phyloP scores from a whole-genome alignment of 1,140 invertebrate genomes.

The Drosophila gunungcola region DNA sequence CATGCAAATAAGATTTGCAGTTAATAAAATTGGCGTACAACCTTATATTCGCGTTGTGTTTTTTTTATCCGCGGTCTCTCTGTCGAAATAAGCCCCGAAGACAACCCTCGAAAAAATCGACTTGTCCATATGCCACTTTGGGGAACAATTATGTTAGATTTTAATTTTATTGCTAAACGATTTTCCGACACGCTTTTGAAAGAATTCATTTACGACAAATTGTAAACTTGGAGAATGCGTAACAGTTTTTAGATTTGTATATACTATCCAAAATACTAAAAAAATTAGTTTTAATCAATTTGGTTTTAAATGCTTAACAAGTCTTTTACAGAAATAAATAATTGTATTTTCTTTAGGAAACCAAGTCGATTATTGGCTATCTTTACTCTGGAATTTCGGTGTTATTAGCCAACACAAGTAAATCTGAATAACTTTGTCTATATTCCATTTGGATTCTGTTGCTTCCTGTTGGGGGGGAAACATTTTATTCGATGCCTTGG shows the following conservation, averaged over 20 bases:
- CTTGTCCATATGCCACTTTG: constrained; percentile 73
- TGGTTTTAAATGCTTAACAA: too few relatives aligned
- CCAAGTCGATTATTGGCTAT: not conserved
- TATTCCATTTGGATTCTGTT: constrained; percentile 39
- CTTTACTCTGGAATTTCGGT: not conserved
- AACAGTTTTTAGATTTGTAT: too few relatives aligned
- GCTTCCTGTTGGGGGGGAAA: constrained; percentile 8
- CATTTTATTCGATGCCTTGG: constrained; percentile 11
- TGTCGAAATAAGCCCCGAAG: constrained; percentile 19
- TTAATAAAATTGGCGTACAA: constrained; percentile 81
- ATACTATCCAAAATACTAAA: too few relatives aligned
- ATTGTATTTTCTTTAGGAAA: not conserved
- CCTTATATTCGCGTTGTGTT: constrained; percentile 51
- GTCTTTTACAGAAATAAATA: not conserved
- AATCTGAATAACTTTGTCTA: constrained; percentile 21
- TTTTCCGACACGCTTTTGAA: constrained; percentile 45
- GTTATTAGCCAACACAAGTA: constrained; percentile 15
- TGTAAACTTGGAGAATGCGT: not conserved
- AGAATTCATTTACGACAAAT: constrained; percentile 2
- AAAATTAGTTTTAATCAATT: too few relatives aligned
- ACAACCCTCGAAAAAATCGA: constrained; percentile 28
- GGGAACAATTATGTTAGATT: constrained; percentile 78
- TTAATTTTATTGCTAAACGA: constrained; percentile 79
- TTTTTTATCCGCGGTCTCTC: constrained; percentile 7
- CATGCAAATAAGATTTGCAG: constrained; percentile 84